A percentile compares a stretch with the other conserved stretches of the same genome.
phyloP scores from a whole-genome alignment of 2,113 vertebrate genomes.

The Castor canadensis region DNA sequence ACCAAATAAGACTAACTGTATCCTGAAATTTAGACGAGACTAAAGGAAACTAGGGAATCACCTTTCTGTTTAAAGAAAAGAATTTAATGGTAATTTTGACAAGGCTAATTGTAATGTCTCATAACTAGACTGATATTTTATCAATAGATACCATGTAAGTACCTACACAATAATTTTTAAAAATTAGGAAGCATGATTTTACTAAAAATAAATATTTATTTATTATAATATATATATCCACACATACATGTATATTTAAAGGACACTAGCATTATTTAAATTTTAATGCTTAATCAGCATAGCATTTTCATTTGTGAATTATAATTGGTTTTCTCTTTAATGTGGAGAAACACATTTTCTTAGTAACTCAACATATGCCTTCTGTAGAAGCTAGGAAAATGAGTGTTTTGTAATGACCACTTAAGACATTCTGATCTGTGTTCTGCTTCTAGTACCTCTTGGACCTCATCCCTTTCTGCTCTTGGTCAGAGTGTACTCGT shows the following conservation, averaged over 20 bases:
- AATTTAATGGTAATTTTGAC: slow-evolving; percentile 6
- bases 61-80: slow-evolving; percentile 1
- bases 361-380: background rate
- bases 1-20: slow-evolving; percentile 39
- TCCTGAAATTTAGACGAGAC: slow-evolving; percentile 19
- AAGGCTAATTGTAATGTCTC: background rate
- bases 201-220: slow-evolving; percentile 19
- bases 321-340: slow-evolving; percentile 2
- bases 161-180: slow-evolving; percentile 15
- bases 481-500: too few relatives aligned
- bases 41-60: background rate
- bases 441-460: background rate
- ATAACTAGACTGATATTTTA: background rate
- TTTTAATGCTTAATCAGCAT: slow-evolving; percentile 36
- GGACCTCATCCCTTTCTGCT: background rate
- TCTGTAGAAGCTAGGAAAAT: background rate
- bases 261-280: background rate
- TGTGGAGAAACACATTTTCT: background rate
- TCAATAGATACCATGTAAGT: background rate
- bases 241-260: too few relatives aligned
- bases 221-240: background rate
- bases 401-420: background rate
- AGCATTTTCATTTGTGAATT: background rate
- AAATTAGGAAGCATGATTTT: background rate
- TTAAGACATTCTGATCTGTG: background rate